A percentile compares a stretch with the other conserved stretches of the same genome.
Evolutionary conservation across 2,113 vertebrate species (phyloP).

Genomic region (Amblyornis subalaris): DNA sequence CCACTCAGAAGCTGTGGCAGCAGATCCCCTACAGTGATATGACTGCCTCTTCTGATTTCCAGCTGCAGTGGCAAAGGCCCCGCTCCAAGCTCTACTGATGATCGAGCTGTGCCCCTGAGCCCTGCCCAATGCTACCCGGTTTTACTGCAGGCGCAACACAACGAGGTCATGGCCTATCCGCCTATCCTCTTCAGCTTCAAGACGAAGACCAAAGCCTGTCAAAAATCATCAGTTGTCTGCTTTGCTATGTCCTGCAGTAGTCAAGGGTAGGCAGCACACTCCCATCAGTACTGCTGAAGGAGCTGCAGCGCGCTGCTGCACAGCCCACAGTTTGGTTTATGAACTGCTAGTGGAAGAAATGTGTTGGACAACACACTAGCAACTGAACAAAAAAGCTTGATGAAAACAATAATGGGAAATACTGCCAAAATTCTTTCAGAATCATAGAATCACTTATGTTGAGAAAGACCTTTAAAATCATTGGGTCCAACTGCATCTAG

Average conservation of each 20-base stretch:
- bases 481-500: background rate
- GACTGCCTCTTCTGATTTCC: background rate
- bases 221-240: background rate
- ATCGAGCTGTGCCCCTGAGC: background rate
- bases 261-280: background rate
- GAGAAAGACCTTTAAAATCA: background rate
- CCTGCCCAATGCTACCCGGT: rapidly evolving
- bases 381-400: background rate
- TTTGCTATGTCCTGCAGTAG: background rate
- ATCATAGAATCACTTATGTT: background rate
- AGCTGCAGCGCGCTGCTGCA: background rate
- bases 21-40: background rate
- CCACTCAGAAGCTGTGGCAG: background rate
- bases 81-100: background rate
- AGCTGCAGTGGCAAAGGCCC: background rate
- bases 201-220: background rate
- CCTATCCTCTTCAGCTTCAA: background rate
- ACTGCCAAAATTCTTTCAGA: background rate
- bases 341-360: background rate
- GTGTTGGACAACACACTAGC: background rate
- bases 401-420: background rate
- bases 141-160: background rate
- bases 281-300: background rate
- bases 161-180: rapidly evolving
- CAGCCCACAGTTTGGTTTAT: rapidly evolving